Conservation (phyloP, 1,140 invertebrate species). For the Drosophila pachea region DNA sequence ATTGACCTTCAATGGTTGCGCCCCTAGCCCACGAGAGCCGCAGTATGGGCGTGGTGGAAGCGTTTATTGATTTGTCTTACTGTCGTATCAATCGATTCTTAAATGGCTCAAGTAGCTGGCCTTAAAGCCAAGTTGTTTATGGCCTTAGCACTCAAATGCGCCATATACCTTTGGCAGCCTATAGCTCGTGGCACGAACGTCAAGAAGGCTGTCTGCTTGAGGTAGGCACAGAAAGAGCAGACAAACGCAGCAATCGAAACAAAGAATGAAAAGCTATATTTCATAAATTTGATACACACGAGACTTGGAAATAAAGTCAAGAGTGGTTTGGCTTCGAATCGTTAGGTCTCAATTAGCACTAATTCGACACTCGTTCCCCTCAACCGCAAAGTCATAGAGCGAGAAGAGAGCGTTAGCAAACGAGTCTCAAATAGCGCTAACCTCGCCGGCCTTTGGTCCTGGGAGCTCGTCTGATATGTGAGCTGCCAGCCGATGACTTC, state of each 20-base stretch:
- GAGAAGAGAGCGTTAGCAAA: not conserved
- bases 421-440: slow-evolving; percentile 24
- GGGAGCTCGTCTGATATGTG: slow-evolving; percentile 19
- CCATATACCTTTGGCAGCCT: not conserved
- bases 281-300: not conserved
- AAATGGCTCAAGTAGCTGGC: slow-evolving; percentile 18
- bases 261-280: not conserved
- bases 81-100: slow-evolving; percentile 54
- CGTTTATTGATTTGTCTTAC: slow-evolving; percentile 61
- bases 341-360: too few relatives aligned
- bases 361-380: not conserved
- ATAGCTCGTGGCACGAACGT: not conserved
- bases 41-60: not conserved
- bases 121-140: slow-evolving; percentile 38
- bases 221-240: too few relatives aligned
- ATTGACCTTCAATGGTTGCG: slow-evolving; percentile 60
- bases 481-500: slow-evolving; percentile 34
- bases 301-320: too few relatives aligned
- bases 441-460: slow-evolving; percentile 5
- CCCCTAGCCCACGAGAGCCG: slow-evolving; percentile 10
- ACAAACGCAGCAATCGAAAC: too few relatives aligned
- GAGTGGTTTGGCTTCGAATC: too few relatives aligned
- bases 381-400: slow-evolving; percentile 2
- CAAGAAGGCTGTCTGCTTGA: not conserved
- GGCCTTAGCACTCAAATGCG: slow-evolving; percentile 13